Evolutionary conservation across 1,140 invertebrate species (phyloP).

Genomic region (Caerostris darwini): DNA sequence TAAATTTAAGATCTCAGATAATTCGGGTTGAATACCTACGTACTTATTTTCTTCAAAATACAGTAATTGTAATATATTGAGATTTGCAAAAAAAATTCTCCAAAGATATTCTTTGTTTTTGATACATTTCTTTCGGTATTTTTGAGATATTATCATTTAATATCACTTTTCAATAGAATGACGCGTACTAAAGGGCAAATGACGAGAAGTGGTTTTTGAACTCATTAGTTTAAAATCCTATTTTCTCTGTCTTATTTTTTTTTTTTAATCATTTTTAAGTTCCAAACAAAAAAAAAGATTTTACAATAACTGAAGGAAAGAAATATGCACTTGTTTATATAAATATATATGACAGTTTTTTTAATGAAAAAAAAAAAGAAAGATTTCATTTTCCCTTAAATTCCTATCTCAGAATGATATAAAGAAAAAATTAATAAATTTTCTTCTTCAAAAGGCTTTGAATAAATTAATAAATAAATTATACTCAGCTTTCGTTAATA

Average conservation of each 20-base stretch:
- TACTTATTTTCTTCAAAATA: background rate
- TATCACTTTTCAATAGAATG: background rate
- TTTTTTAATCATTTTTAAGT: background rate
- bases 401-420: background rate
- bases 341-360: background rate
- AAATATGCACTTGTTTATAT: background rate
- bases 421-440: background rate
- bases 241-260: background rate
- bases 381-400: background rate
- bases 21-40: no score
- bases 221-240: conserved; percentile 7
- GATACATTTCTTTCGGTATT: background rate
- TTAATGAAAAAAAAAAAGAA: background rate
- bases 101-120: background rate
- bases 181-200: background rate
- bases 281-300: background rate
- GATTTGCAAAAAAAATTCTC: background rate
- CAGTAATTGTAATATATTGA: background rate
- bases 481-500: background rate
- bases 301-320: background rate
- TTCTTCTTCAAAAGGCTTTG: no score
- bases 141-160: background rate
- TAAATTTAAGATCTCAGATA: no score
- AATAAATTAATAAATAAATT: conserved; percentile 21
- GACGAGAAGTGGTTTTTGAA: background rate